These are phyloP conservation scores for Centropus unirufus DNA, from an alignment of 2,113 vertebrate species.

Conservation along the genomic window DNA sequence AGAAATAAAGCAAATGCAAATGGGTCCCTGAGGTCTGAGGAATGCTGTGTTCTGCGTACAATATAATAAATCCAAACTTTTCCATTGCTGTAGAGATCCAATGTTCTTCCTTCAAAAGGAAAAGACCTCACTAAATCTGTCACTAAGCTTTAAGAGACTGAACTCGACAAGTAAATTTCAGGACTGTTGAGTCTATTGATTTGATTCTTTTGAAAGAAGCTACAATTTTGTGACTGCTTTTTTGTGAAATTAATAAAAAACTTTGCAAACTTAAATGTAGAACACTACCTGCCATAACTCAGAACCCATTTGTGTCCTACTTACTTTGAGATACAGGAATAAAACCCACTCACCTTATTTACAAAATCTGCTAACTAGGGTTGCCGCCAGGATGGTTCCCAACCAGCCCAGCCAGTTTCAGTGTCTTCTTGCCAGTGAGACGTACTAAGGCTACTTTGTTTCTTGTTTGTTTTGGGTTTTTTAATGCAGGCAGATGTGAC, in stretches of 20 bases:
- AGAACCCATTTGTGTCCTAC: background rate
- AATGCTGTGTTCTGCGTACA: background rate
- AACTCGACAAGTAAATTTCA: background rate
- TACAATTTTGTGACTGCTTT: background rate
- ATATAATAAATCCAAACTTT: background rate
- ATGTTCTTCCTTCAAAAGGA: background rate
- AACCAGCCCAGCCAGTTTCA: constrained; percentile 49
- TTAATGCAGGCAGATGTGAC: background rate
- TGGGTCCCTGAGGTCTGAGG: background rate
- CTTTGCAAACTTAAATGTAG: background rate
- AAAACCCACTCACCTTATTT: background rate
- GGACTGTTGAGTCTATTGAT: background rate
- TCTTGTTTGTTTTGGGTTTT: background rate
- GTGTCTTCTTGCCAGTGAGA: constrained; percentile 20
- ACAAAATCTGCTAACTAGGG: background rate
- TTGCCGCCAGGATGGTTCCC: constrained; percentile 6
- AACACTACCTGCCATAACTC: fast-evolving
- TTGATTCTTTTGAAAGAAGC: background rate
- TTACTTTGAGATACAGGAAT: background rate
- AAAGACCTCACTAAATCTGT: background rate
- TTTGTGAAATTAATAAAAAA: background rate
- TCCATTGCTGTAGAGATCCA: background rate
- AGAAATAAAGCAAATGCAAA: constrained; percentile 34
- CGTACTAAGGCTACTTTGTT: constrained; percentile 22
- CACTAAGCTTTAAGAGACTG: background rate